These are phyloP conservation scores for Nasonovia ribisnigri DNA, from an alignment of 2,888 invertebrate genomes.

Conservation along the genomic window DNA sequence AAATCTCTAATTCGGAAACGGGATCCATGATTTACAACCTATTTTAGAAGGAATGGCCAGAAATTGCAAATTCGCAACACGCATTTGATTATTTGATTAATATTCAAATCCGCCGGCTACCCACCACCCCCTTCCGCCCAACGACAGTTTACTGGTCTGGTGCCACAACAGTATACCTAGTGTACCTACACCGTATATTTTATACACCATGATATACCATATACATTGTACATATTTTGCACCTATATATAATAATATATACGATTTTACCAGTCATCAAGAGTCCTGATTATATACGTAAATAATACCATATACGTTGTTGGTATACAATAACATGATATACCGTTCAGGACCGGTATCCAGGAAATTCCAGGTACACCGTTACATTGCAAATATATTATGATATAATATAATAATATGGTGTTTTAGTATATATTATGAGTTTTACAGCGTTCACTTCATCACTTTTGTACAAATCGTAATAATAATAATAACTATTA, in stretches of 20 bases:
- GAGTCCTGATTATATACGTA: neutral
- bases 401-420: too few relatives aligned
- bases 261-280: neutral
- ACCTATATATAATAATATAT: neutral
- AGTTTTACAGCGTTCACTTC: neutral
- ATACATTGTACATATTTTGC: neutral
- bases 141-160: neutral
- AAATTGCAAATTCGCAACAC: neutral
- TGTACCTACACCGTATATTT: neutral
- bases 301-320: neutral
- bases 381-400: neutral
- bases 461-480: neutral
- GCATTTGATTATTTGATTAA: neutral
- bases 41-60: neutral
- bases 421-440: neutral
- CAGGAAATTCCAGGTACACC: neutral
- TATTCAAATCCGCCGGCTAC: neutral
- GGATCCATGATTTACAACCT: neutral
- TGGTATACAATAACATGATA: neutral
- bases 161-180: neutral
- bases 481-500: neutral
- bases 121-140: neutral
- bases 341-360: neutral
- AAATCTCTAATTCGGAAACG: neutral
- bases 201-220: neutral